Base-by-base conservation (phyloP, 2,113 vertebrate species). In the Psittacus erithacus region DNA sequence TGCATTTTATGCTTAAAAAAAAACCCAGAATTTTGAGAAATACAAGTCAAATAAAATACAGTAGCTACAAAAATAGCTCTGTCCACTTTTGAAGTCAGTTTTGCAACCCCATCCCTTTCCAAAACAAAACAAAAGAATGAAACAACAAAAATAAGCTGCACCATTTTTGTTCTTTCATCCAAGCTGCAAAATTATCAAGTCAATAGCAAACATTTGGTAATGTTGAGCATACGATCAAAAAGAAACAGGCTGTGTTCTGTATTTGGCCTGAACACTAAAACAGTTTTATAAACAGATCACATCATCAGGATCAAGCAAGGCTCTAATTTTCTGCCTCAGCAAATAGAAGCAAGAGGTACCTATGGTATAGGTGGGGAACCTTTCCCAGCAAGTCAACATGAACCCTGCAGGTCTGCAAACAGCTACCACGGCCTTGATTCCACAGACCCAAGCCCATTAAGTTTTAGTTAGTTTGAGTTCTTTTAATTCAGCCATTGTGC, bases 141-240 rank as follows among this genome's bases (percentile, higher is more conserved):
- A 67, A 17, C 3, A 60, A 75, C 55, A 81, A 59, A 82, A 83
- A 76, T 8, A 94, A 79, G 62, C 50, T 63, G 52, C 24, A 47
- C 9, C 22, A 15, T 44, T 88, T 93, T 69, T 82, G 49, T 78
- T 69, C 50, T 79, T 87, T 65, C 81, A 95, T 68, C 74, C 70
- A 87, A 89, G 77, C 65, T 87, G 57, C 74, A 91, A 67, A 95
- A 89, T 85, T 78, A 92, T 68, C 47, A 89, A 95, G 81, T 69
- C 84, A 93, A 89, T 28, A 86, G 91, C 86, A 89, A 91, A 90
- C 47, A 85, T 82, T 85, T 82, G 75, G 65, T 92, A 89, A 78
- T 28, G 39, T 18, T 85, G 78, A 92, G 50, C 53, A 44, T 14
- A 82, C 0, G 5, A 92, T 38, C 68, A 65, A 93, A 89, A 52